Conservation (phyloP, 2,888 invertebrate genomes). For the Loripinus fragilis region DNA sequence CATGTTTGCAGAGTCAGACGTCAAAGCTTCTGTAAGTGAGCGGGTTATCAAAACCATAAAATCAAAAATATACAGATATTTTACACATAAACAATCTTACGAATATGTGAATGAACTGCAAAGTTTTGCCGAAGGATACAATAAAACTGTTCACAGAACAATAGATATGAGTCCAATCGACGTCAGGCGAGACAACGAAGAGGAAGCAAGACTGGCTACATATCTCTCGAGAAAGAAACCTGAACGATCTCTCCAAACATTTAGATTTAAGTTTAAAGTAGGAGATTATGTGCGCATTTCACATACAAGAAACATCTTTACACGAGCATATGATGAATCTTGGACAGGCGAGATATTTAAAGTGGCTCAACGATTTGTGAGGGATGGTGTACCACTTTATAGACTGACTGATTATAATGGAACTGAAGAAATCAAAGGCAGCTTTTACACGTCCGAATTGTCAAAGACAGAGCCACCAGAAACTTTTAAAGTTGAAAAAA, state of each 20-base stretch:
- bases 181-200: background rate
- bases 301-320: background rate
- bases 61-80: slow-evolving; percentile 2
- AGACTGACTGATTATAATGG: background rate
- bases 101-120: too few relatives aligned
- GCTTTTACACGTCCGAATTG: background rate
- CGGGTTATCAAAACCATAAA: slow-evolving; percentile 2
- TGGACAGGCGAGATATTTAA: background rate
- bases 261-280: background rate
- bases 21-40: background rate
- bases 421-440: background rate
- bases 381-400: background rate
- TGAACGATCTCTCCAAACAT: too few relatives aligned
- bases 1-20: background rate
- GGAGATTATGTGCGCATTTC: background rate
- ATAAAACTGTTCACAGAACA: slow-evolving; percentile 34
- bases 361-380: background rate
- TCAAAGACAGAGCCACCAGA: background rate
- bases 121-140: slow-evolving; percentile 39
- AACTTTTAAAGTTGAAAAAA: background rate
- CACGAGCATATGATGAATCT: background rate
- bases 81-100: background rate
- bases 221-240: background rate
- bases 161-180: too few relatives aligned
- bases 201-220: background rate